Conservation (phyloP, 2,797 vertebrate genomes). For the Taenioides sp. region DNA sequence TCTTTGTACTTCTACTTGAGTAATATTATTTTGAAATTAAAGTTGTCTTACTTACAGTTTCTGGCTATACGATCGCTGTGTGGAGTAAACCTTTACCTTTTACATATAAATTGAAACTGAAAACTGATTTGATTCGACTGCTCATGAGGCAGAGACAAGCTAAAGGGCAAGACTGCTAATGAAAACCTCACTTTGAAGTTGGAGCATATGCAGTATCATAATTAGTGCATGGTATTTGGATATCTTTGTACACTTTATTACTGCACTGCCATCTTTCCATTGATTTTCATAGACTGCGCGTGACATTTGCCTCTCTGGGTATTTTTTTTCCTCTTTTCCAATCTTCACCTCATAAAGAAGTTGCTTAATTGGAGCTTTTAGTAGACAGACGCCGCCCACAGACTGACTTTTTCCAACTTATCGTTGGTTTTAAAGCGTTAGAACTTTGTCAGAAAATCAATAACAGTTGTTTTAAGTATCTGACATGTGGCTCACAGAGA, state of each 20-base stretch:
- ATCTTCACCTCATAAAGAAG: constrained; percentile 52
- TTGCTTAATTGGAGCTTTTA: constrained; percentile 49
- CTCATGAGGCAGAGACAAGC: constrained; percentile 25
- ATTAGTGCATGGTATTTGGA: constrained; percentile 59
- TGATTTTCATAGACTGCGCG: constrained; percentile 28
- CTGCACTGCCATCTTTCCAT: constrained; percentile 32
- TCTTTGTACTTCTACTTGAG: too few relatives aligned
- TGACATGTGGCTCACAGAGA: constrained; percentile 6
- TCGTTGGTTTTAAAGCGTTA: neutral
- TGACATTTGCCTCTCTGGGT: constrained; percentile 59
- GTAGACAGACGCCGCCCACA: constrained; percentile 46
- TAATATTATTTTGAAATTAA: too few relatives aligned
- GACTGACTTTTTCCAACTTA: constrained; percentile 21
- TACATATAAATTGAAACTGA: constrained; percentile 22
- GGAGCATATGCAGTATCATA: constrained; percentile 46
- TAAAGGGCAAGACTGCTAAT: constrained; percentile 48
- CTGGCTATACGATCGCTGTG: too few relatives aligned
- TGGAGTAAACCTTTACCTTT: constrained; percentile 23
- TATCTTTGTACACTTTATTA: constrained; percentile 56
- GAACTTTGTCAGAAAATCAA: constrained; percentile 19
- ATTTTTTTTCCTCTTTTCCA: constrained; percentile 39
- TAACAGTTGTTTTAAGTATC: constrained; percentile 16
- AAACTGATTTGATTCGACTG: constrained; percentile 35
- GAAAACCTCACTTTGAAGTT: constrained; percentile 56
- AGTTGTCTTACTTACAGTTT: too few relatives aligned